A percentile compares a stretch with the other conserved stretches of the same genome.
These are phyloP conservation scores for Clarias magur DNA, from an alignment of 2,113 vertebrate species.

Conservation along the genomic window DNA sequence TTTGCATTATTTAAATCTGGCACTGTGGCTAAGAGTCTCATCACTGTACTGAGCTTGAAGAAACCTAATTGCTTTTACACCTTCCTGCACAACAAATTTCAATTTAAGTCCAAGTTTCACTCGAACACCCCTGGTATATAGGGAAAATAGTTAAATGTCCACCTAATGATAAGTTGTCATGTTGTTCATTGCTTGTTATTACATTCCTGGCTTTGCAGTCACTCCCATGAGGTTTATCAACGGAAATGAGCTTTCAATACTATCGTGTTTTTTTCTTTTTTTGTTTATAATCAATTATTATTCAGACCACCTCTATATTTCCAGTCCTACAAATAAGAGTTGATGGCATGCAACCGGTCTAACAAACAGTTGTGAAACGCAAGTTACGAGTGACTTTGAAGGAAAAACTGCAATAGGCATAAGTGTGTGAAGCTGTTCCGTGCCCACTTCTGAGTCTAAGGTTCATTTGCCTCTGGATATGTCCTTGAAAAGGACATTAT, in stretches of 20 bases:
- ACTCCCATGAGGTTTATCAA: neutral
- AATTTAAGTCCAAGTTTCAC: too few species aligned
- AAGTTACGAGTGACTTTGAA: neutral
- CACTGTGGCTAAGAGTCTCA: too few species aligned
- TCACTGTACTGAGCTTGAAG: too few species aligned
- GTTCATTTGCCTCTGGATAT: constrained; percentile 34
- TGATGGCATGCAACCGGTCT: neutral
- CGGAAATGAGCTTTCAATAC: neutral
- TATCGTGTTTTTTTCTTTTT: neutral
- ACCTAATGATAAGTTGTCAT: neutral
- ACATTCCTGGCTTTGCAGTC: neutral
- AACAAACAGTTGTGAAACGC: neutral
- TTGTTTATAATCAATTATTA: neutral
- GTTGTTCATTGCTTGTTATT: neutral
- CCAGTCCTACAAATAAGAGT: neutral
- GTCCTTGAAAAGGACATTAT: constrained; percentile 41
- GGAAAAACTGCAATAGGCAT: neutral
- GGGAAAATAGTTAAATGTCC: neutral
- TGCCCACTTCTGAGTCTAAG: neutral
- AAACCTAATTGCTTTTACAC: too few species aligned
- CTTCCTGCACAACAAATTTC: too few species aligned
- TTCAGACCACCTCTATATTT: neutral
- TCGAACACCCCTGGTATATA: too few species aligned
- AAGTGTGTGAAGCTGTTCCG: constrained; percentile 8
- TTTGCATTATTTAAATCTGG: too few species aligned